Evolutionary conservation across 2,888 invertebrate genomes (phyloP).

Genomic region (Neuroscelio doddi): DNA sequence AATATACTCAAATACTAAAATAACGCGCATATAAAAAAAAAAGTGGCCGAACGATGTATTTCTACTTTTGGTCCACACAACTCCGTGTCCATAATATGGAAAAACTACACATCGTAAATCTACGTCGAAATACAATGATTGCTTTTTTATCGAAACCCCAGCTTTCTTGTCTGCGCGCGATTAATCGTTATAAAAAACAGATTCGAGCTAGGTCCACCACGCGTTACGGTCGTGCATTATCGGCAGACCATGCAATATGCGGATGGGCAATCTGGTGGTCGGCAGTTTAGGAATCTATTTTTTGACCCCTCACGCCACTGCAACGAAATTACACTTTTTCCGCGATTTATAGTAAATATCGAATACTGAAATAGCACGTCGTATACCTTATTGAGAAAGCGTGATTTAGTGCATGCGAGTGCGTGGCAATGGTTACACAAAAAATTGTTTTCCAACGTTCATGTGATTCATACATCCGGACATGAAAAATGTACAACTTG

Average conservation of each 20-base stretch:
- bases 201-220: slow-evolving; percentile 3
- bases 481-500: no score
- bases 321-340: slow-evolving; percentile 6
- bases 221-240: slow-evolving; percentile 3
- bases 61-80: background rate
- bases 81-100: background rate
- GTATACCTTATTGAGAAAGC: slow-evolving; percentile 7
- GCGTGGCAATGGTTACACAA: background rate
- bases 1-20: no score
- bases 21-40: no score
- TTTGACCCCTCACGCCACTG: background rate
- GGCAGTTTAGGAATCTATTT: slow-evolving; percentile 4
- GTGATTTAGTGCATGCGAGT: background rate
- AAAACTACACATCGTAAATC: slow-evolving; percentile 5
- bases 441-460: no score
- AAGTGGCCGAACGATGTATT: no score
- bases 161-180: slow-evolving; percentile 5
- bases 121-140: slow-evolving; percentile 8
- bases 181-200: slow-evolving; percentile 15
- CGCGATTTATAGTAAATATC: slow-evolving; percentile 13
- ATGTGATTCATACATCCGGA: no score
- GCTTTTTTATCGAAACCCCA: slow-evolving; percentile 8
- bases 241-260: slow-evolving; percentile 4
- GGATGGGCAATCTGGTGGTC: slow-evolving; percentile 9
- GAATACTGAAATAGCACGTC: background rate